Conservation (phyloP, 2,888 invertebrate species). For the Lycophotia porphyrea region DNA sequence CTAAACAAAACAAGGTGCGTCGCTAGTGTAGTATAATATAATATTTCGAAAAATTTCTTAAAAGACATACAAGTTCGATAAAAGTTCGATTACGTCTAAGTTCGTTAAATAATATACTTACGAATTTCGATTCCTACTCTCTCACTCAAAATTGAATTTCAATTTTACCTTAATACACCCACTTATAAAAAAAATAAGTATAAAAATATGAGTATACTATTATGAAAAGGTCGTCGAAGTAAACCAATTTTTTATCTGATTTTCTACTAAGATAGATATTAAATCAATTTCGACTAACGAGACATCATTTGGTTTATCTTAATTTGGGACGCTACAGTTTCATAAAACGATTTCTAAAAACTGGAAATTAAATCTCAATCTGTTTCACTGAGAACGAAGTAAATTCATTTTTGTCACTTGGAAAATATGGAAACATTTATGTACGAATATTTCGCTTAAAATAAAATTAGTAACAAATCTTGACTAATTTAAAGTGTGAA, state of each 20-base stretch:
- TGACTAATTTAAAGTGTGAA: background rate
- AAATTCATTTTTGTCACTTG: conserved; percentile 14
- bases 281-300: conserved; percentile 50
- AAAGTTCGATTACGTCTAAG: background rate
- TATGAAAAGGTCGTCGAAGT: background rate
- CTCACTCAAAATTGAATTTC: background rate
- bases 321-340: conserved; percentile 49
- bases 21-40: background rate
- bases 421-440: conserved; percentile 15
- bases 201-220: conserved; percentile 5
- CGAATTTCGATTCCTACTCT: background rate
- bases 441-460: background rate
- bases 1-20: background rate
- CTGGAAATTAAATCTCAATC: conserved; percentile 53
- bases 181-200: too few relatives aligned
- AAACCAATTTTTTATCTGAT: conserved; percentile 14
- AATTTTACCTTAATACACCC: background rate
- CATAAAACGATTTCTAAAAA: conserved; percentile 50
- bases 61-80: background rate
- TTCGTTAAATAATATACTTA: background rate
- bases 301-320: conserved; percentile 61
- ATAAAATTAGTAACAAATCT: background rate
- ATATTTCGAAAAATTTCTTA: background rate
- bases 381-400: conserved; percentile 29
- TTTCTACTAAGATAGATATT: conserved; percentile 17